Percentiles rank a stretch among this genome's conserved stretches.
Conservation (phyloP, 1,140 invertebrate genomes). For the Batillaria attramentaria region DNA sequence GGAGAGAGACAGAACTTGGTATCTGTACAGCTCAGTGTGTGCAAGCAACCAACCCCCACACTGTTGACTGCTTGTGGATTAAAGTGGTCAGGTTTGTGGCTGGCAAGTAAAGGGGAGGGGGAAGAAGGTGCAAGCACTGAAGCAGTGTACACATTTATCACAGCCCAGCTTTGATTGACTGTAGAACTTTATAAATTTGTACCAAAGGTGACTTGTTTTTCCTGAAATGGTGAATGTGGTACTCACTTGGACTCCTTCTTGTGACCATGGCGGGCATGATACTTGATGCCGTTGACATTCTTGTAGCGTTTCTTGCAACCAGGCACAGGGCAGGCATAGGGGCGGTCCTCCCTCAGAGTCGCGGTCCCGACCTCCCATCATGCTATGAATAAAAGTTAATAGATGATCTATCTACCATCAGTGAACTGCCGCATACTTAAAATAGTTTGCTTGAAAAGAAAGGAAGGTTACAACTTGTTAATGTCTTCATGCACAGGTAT, state of each 20-base stretch:
- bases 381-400: constrained; percentile 52
- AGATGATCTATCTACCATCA: too few relatives aligned
- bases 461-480: too few relatives aligned
- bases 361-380: constrained; percentile 63
- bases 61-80: too few relatives aligned
- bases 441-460: too few relatives aligned
- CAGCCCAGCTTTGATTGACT: neutral
- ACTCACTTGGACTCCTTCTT: constrained; percentile 77
- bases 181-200: neutral
- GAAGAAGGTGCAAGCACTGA: neutral
- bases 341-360: constrained; percentile 77
- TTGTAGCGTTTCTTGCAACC: constrained; percentile 91
- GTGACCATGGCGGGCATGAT: constrained; percentile 88
- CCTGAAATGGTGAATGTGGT: neutral
- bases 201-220: neutral
- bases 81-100: too few relatives aligned
- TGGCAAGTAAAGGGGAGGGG: too few relatives aligned
- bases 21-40: neutral
- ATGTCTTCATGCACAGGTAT: too few relatives aligned
- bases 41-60: neutral
- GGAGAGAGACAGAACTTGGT: neutral
- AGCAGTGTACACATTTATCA: neutral
- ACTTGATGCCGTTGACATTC: constrained; percentile 90
- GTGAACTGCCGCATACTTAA: too few relatives aligned
- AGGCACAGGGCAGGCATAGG: constrained; percentile 85